phyloP scores from a whole-genome alignment of 2,888 invertebrate genomes.

The Polydrusus tereticollis region DNA sequence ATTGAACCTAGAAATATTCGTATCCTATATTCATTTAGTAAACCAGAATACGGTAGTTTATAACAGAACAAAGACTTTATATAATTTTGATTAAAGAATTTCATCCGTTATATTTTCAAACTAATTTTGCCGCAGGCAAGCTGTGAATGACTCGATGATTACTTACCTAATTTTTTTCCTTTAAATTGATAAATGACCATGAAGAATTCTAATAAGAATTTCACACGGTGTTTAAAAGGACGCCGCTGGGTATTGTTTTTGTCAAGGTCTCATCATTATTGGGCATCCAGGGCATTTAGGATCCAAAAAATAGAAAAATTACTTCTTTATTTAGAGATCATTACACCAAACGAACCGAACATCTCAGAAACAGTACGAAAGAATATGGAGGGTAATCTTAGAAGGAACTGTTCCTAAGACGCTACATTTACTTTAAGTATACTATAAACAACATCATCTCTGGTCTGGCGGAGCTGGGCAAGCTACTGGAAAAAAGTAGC shows the following conservation, averaged over 20 bases:
- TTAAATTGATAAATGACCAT: constrained; percentile 22
- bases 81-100: constrained; percentile 12
- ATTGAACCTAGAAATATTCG: not conserved
- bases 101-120: constrained; percentile 18
- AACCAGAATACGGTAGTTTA: not conserved
- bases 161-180: constrained; percentile 6
- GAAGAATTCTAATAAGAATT: constrained; percentile 15
- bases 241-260: not conserved
- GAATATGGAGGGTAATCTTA: no score
- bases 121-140: not conserved
- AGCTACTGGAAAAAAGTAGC: no score
- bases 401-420: no score
- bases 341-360: no score
- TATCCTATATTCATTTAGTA: not conserved
- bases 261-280: not conserved
- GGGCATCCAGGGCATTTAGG: no score
- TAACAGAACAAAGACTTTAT: constrained; percentile 8
- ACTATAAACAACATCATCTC: no score
- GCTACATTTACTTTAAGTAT: no score
- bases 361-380: no score
- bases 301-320: no score
- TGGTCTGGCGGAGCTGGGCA: no score
- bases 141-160: constrained; percentile 16
- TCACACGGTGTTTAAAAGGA: constrained; percentile 17
- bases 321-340: no score